A percentile compares a stretch with the other conserved stretches of the same genome.
These are phyloP conservation scores for Drosophila infuscata DNA, from an alignment of 2,888 invertebrate genomes.

Conservation along the genomic window DNA sequence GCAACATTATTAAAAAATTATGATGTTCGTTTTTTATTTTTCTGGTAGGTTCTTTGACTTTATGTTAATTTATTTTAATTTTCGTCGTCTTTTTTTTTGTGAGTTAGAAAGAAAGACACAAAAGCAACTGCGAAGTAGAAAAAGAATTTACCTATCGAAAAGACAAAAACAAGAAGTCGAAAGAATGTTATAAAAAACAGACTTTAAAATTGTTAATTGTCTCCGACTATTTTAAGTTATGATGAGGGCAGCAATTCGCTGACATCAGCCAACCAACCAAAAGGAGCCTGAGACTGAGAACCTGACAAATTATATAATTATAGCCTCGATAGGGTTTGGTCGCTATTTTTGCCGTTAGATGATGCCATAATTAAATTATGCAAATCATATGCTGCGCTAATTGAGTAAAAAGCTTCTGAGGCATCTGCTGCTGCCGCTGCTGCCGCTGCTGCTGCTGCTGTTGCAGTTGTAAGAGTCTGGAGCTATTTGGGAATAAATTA, in stretches of 20 bases:
- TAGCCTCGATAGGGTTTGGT: conserved; percentile 35
- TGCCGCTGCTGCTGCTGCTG: background rate
- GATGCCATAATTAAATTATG: conserved; percentile 66
- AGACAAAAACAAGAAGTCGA: conserved; percentile 11
- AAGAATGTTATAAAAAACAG: conserved; percentile 21
- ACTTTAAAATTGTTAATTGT: conserved; percentile 72
- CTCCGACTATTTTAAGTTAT: conserved; percentile 75
- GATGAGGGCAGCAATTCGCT: conserved; percentile 59
- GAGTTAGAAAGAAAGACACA: conserved; percentile 44
- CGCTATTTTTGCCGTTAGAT: conserved; percentile 55
- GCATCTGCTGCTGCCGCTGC: conserved; percentile 12
- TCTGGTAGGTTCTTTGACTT: conserved; percentile 57
- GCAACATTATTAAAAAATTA: conserved; percentile 40
- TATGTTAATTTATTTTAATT: conserved; percentile 78
- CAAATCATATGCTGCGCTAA: conserved; percentile 72
- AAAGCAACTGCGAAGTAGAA: conserved; percentile 49
- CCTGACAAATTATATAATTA: conserved; percentile 71
- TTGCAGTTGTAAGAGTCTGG: background rate
- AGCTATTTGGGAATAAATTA: background rate
- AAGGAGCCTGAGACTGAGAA: conserved; percentile 64
- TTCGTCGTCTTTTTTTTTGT: conserved; percentile 20
- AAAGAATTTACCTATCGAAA: conserved; percentile 31
- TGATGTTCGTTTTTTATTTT: conserved; percentile 45
- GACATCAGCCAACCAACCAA: conserved; percentile 66
- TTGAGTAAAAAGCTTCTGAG: conserved; percentile 49